Evolutionary conservation across 2,113 vertebrate species (phyloP).

Genomic region (Paralichthys olivaceus): DNA sequence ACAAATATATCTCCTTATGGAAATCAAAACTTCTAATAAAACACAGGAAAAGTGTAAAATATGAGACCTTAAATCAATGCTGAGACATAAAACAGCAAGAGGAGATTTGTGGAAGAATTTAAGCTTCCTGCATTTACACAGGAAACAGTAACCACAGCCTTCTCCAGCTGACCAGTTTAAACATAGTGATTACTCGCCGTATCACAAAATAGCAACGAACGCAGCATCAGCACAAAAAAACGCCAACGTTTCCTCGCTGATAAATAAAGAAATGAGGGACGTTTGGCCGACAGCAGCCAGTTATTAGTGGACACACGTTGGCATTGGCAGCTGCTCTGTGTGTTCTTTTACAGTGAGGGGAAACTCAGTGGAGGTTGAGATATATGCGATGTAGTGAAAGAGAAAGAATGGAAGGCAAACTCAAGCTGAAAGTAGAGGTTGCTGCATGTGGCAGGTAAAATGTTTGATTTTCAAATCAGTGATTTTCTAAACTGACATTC

Average conservation of each 20-base stretch:
- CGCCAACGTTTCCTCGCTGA: slow-evolving; percentile 10
- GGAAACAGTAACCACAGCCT: neutral
- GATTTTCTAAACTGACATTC: neutral
- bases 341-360: neutral
- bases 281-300: slow-evolving; percentile 25
- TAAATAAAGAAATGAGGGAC: slow-evolving; percentile 32
- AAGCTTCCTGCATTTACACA: neutral
- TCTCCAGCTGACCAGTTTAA: slow-evolving; percentile 13
- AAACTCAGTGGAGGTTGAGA: neutral
- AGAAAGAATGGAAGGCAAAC: neutral
- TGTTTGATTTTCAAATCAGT: neutral
- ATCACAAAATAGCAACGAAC: slow-evolving; percentile 13
- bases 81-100: neutral
- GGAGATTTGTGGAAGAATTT: neutral
- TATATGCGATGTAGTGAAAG: neutral
- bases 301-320: slow-evolving; percentile 40
- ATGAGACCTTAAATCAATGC: neutral
- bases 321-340: slow-evolving; percentile 8
- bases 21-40: neutral
- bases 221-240: slow-evolving; percentile 28
- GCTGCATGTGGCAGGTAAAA: neutral
- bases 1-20: neutral
- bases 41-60: neutral
- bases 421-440: neutral
- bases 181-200: slow-evolving; percentile 39